These are phyloP conservation scores for Dicycla oo DNA, from an alignment of 2,888 invertebrate species.

Conservation along the genomic window DNA sequence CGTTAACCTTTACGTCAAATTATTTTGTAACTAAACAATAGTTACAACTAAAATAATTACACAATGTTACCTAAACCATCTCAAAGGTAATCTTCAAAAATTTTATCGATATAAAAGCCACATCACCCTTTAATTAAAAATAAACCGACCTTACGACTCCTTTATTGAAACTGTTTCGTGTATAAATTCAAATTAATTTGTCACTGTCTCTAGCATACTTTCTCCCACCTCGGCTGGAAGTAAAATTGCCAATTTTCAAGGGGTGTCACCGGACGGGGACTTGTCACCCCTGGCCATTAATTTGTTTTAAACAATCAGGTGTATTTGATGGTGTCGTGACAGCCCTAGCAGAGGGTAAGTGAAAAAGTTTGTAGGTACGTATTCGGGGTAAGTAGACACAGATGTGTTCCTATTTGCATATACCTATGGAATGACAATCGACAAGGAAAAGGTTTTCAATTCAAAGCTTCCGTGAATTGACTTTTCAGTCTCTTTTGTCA, in stretches of 20 bases:
- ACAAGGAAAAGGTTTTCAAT: constrained; percentile 15
- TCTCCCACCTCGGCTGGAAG: constrained; percentile 18
- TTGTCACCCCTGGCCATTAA: constrained; percentile 30
- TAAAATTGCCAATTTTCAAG: constrained; percentile 52
- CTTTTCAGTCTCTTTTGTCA: background rate
- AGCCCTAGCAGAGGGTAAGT: constrained; percentile 21
- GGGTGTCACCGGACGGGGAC: constrained; percentile 16
- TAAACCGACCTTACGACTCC: constrained; percentile 18
- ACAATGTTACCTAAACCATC: constrained; percentile 5
- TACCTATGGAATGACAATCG: constrained; percentile 7
- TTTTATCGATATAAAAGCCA: constrained; percentile 12
- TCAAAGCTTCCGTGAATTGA: constrained; percentile 1
- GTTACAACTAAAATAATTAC: constrained; percentile 5
- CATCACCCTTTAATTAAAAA: constrained; percentile 49
- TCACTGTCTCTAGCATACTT: constrained; percentile 63
- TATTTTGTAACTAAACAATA: constrained; percentile 4
- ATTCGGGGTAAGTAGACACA: constrained; percentile 7
- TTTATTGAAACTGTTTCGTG: constrained; percentile 31
- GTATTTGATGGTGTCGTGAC: constrained; percentile 43
- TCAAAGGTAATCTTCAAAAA: constrained; percentile 22
- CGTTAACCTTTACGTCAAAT: no score
- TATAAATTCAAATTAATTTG: constrained; percentile 63
- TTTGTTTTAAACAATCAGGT: constrained; percentile 55
- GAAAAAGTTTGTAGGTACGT: constrained; percentile 8
- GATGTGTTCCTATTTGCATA: background rate